Conservation (phyloP, 2,113 vertebrate genomes). For the Bubo blakistoni region DNA sequence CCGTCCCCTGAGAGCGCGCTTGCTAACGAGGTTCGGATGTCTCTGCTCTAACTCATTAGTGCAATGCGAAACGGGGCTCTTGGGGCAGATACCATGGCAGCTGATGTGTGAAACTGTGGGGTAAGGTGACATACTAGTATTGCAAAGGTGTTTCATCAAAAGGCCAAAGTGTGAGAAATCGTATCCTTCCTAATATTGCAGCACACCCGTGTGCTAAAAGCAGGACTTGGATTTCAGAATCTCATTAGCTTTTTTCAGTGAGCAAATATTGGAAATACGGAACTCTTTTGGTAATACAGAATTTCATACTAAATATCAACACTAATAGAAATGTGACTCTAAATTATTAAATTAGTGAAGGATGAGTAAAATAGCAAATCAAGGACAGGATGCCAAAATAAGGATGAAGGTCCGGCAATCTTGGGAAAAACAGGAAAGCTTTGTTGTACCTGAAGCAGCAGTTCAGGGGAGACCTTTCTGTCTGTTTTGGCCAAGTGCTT, state of each 20-base stretch:
- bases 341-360: background rate
- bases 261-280: background rate
- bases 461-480: background rate
- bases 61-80: slow-evolving; percentile 53
- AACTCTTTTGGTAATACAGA: background rate
- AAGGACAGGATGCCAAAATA: background rate
- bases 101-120: slow-evolving; percentile 65
- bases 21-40: slow-evolving; percentile 67
- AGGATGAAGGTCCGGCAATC: background rate
- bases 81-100: slow-evolving; percentile 60
- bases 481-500: background rate
- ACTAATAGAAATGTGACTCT: background rate
- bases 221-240: slow-evolving; percentile 13
- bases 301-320: background rate
- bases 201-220: background rate
- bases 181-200: slow-evolving; percentile 13
- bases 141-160: slow-evolving; percentile 71
- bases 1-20: background rate
- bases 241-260: background rate
- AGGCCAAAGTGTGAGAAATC: slow-evolving; percentile 60
- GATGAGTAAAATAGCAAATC: background rate
- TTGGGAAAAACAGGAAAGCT: background rate
- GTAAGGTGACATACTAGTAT: slow-evolving; percentile 44
- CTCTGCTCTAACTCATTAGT: slow-evolving; percentile 70
- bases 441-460: background rate